Base-by-base conservation (phyloP, 2,888 invertebrate genomes). In the Polietes domitor region DNA sequence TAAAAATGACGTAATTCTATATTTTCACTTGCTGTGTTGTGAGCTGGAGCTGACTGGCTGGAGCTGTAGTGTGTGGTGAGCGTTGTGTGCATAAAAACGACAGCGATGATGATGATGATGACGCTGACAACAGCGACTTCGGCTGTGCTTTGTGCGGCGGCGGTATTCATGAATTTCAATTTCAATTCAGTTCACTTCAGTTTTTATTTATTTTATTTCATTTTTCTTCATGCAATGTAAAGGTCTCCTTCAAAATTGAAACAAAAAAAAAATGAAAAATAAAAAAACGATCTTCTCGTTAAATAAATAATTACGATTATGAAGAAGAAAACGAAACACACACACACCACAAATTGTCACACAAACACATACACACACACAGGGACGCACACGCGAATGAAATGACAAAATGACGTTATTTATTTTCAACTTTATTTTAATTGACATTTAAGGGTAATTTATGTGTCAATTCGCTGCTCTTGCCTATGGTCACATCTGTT, bases 361-460 rank as follows among this genome's bases (percentile, higher is more conserved):
- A 61, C 28, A 24, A 0, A 50, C 50, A 17, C 50, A 21, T 26
- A 26, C 26, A 12, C 26, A 58, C 21, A 24, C 58, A 58, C n/a
- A n/a, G n/a, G n/a, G n/a, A n/a, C n/a, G n/a, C n/a, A n/a, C 47
- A 47, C 55, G 24, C 55, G 21, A 55, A 21, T 58, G n/a, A 55
- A 55, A 32, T 47, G 70, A 21, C 55, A 78, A 21, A 21, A 77
- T 83, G 79, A 83, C 79, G 79, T 77, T 74, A 74, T 80, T 79
- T 75, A 53, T 74, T 77, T 73, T 72, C 26, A 78, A 65, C 32
- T 76, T 55, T 68, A 26, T 63, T 84, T 81, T 78, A 81, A 84
- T 81, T 84, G 84, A 72, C 84, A 81, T 81, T 84, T 81, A 84
- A 84, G 80, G 80, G 81, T 78, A 84, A 80, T 76, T 80, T 76